Evolutionary conservation across 2,888 invertebrate species (phyloP), one percentile per base, ranked within the genome.

Genomic region (Caenorhabditis afra): DNA sequence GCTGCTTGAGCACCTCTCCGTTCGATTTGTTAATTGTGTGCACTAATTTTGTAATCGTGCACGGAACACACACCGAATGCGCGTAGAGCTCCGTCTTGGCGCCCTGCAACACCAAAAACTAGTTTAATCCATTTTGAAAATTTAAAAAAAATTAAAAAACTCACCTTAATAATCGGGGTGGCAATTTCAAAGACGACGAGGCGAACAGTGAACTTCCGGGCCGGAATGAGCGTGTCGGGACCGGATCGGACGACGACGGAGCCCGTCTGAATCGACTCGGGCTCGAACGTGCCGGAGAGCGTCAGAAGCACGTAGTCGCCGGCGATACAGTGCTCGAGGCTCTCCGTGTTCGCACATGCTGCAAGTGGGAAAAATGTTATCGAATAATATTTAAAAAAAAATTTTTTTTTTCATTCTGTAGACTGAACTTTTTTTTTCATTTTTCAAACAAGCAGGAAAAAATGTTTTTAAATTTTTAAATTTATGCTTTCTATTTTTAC

Each of bases 171-270:
- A 23, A 89, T 79, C 12, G 89, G 89, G 12, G 86, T 93, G 83
- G 94, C 94, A 0, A 96, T 93, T 87, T 96, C 96, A 90, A 99
- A 98, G n/a, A 97, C 94, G 29, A 97, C 95, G 81, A 98, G 94
- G 87, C 96, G 93, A 14, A 95, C 96, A 91, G 95, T 94, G 90
- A 98, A 95, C 82, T 94, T 93, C 7, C 68, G 78, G 4, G 83
- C 80, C 0, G 89, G 89, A 12, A 87, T 82, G 35, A 89, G 78
- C 11, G 87, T 81, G 50, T 87, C 89, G 81, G 83, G 79, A 64
- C 88, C 89, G 16, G 86, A 85, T n/a, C 86, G 95, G 91, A 96
- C 96, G 14, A 98, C 91, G 47, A 99, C 94, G 91, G 94, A 94
- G 0, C 99, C 99, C 59, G 95, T 73, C 50, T 93, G 93, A 0